Percentiles rank a stretch among this genome's conserved stretches.
phyloP scores from a whole-genome alignment of 2,113 vertebrate species.

The Hydrolagus affinis region DNA sequence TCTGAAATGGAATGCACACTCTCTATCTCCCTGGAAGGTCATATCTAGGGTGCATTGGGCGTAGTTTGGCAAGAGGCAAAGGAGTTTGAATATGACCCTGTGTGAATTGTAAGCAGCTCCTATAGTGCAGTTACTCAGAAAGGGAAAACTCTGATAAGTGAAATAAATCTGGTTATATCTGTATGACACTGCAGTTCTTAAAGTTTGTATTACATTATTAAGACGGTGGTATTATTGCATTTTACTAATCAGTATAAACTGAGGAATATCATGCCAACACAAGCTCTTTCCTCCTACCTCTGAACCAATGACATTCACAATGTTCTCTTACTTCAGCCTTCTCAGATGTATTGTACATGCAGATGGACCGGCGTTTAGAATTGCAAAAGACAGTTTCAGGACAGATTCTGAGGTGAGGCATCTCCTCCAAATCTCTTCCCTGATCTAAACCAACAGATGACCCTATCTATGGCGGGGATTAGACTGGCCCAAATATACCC shows the following conservation, averaged over 20 bases:
- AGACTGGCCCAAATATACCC: too few species aligned
- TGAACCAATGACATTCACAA: background rate
- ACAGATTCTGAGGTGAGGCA: too few species aligned
- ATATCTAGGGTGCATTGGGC: too few species aligned
- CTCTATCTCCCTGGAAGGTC: too few species aligned
- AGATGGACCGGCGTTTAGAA: too few species aligned
- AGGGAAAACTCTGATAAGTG: conserved; percentile 30
- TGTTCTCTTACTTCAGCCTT: background rate
- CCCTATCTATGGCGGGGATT: too few species aligned
- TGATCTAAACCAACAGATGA: too few species aligned
- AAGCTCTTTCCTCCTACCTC: background rate
- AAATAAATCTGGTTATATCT: conserved; percentile 35
- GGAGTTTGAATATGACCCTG: background rate
- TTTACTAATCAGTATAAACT: conserved; percentile 28
- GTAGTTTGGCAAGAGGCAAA: too few species aligned
- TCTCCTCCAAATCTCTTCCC: too few species aligned
- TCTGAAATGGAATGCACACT: too few species aligned
- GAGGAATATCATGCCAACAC: background rate
- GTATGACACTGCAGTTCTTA: conserved; percentile 40
- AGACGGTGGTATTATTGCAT: conserved; percentile 42
- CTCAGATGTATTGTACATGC: too few species aligned
- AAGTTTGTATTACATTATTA: conserved; percentile 45
- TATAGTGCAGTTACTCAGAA: background rate
- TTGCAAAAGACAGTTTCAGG: too few species aligned
- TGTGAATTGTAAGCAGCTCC: background rate